phyloP scores from a whole-genome alignment of 2,888 invertebrate genomes.

The Slavum lentiscoides region DNA sequence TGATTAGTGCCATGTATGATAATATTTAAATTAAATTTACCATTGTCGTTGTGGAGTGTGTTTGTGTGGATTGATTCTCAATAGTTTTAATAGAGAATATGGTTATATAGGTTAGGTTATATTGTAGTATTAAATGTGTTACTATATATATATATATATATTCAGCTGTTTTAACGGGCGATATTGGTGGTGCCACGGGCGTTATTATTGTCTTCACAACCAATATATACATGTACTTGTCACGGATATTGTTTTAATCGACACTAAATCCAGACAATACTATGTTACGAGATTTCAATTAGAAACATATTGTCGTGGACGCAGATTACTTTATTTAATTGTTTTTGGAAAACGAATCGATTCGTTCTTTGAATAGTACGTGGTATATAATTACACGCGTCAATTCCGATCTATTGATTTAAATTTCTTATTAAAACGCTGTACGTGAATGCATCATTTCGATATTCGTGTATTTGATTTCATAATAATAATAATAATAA shows the following conservation, averaged over 20 bases:
- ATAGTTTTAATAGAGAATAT: neutral
- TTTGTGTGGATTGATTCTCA: neutral
- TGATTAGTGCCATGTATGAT: neutral
- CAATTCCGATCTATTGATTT: neutral
- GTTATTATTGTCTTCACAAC: slow-evolving; percentile 9
- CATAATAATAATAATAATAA: no score
- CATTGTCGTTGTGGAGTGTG: slow-evolving; percentile 1
- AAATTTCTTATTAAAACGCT: neutral
- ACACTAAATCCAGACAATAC: slow-evolving; percentile 28
- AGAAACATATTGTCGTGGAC: neutral
- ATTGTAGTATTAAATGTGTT: neutral
- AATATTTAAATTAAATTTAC: slow-evolving; percentile 26
- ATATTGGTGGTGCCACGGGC: no score
- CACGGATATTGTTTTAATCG: slow-evolving; percentile 32
- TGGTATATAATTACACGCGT: neutral
- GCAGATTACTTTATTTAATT: slow-evolving; percentile 34
- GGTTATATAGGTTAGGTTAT: neutral
- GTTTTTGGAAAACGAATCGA: slow-evolving; percentile 16
- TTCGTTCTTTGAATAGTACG: neutral
- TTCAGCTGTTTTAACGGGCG: neutral
- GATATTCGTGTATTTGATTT: neutral
- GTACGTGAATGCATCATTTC: neutral
- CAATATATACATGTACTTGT: neutral
- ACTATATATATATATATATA: no score
- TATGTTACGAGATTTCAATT: neutral